Evolutionary conservation across 2,797 vertebrate genomes (phyloP), one percentile per base, ranked within the genome.

Genomic region (Xyrichtys novacula): DNA sequence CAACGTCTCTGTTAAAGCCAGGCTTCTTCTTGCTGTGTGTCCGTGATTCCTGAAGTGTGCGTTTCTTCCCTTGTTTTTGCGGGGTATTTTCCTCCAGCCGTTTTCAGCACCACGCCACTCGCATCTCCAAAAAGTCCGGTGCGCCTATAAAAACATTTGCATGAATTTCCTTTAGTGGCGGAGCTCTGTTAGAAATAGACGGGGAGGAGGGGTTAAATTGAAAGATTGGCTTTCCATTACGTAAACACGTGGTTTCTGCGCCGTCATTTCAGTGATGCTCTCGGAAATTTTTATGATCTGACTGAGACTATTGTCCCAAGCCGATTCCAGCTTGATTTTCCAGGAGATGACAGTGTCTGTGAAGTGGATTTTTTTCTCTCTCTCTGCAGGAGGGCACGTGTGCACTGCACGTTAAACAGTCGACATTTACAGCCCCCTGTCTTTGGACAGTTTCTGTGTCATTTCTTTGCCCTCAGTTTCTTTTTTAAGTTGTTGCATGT

Each of bases 151-250:
- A 87, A 90, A 92, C 89, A 93, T 89, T 91, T 92, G 92, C 91
- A 88, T 89, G 88, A 85, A 91, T 94, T 90, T 90, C 90, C 87
- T 87, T 90, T 83, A 78, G 78, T 83, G 79, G 88, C 81, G 89
- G 85, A 88, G 86, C 87, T 82, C 71, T 72, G 89, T 83, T 86
- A 60, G 89, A 87, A 86, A 91, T 71, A 87, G 83, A 82, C 71
- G 23, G 81, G 91, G 90, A 95, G 96, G 95, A 96, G 95, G 95
- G 94, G 92, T 94, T 93, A 89, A 91, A 95, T 89, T 93, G 92
- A 94, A 95, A 95, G 89, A 94, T 92, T 94, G 95, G 88, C 91
- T 93, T 95, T 93, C 95, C 94, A 92, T 97, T 95, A 97, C 95
- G 95, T 95, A 93, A 93, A 95, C 96, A 97, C 95, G 96, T 97